phyloP scores from a whole-genome alignment of 2,797 vertebrate species.

The Sylvilagus floridanus region DNA sequence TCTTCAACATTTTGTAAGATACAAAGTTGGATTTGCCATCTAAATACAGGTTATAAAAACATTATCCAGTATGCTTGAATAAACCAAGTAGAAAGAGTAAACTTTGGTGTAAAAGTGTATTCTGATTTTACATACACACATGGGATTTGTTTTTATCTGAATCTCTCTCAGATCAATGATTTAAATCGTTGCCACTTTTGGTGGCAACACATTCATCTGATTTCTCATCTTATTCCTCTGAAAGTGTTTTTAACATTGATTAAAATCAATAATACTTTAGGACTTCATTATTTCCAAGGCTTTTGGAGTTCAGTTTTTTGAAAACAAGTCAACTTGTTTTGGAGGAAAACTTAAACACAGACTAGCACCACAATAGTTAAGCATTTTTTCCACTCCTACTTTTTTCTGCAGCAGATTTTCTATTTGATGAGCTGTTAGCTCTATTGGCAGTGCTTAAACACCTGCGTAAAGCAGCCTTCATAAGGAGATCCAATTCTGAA shows the following conservation, averaged over 20 bases:
- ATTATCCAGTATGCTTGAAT: constrained; percentile 22
- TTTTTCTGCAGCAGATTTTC: constrained; percentile 52
- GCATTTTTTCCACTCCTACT: not conserved
- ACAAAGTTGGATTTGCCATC: constrained; percentile 46
- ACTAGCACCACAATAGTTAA: constrained; percentile 30
- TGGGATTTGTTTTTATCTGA: constrained; percentile 44
- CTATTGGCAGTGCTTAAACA: not conserved
- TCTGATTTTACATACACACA: not conserved
- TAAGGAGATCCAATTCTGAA: constrained; percentile 9
- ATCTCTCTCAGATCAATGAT: constrained; percentile 58
- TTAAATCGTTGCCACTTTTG: constrained; percentile 27
- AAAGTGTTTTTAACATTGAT: constrained; percentile 66
- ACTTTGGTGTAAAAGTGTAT: not conserved
- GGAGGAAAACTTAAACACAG: constrained; percentile 49
- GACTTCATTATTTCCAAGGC: constrained; percentile 52
- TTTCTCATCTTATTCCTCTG: constrained; percentile 68
- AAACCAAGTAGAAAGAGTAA: constrained; percentile 43
- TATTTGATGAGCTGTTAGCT: not conserved
- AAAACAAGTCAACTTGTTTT: constrained; percentile 56
- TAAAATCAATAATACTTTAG: constrained; percentile 71
- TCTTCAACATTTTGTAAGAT: constrained; percentile 75
- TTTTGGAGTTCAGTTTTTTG: constrained; percentile 61
- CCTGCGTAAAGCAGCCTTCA: constrained; percentile 11
- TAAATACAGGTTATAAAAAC: constrained; percentile 14
- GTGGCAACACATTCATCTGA: constrained; percentile 29